phyloP scores from a whole-genome alignment of 1,140 invertebrate species.

The Drosophila sulfurigaster region DNA sequence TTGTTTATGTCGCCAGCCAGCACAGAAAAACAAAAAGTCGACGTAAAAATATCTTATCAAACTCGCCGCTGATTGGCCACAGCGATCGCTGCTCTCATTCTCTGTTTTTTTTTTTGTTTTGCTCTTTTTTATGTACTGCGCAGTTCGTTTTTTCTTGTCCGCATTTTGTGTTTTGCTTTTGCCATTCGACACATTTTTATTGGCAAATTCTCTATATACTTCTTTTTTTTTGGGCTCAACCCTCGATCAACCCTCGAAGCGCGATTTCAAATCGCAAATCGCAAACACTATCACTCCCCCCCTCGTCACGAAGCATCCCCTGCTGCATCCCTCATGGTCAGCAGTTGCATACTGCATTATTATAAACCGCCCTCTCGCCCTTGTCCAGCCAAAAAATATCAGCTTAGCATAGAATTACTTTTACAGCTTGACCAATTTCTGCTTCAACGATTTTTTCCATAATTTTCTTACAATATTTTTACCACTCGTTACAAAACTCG shows the following conservation, averaged over 20 bases:
- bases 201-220: slow-evolving; percentile 52
- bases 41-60: slow-evolving; percentile 71
- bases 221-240: neutral
- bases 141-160: slow-evolving; percentile 65
- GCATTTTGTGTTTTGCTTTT: slow-evolving; percentile 69
- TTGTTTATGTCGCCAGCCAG: slow-evolving; percentile 52
- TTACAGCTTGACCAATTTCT: slow-evolving; percentile 11
- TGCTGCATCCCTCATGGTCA: neutral
- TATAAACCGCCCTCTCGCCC: neutral
- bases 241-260: slow-evolving; percentile 33
- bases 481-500: slow-evolving; percentile 23
- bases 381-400: neutral
- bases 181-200: slow-evolving; percentile 69
- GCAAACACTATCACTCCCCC: slow-evolving; percentile 12
- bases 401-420: neutral
- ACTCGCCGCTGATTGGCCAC: slow-evolving; percentile 67
- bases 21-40: slow-evolving; percentile 41
- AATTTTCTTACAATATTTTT: neutral
- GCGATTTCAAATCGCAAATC: slow-evolving; percentile 30
- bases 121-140: slow-evolving; percentile 65
- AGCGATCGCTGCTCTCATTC: slow-evolving; percentile 53
- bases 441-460: neutral
- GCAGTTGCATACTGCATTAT: neutral
- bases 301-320: neutral
- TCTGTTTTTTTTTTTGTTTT: slow-evolving; percentile 33